Base-by-base conservation (phyloP, 2,797 vertebrate species). In the Phyllotis vaccarum region DNA sequence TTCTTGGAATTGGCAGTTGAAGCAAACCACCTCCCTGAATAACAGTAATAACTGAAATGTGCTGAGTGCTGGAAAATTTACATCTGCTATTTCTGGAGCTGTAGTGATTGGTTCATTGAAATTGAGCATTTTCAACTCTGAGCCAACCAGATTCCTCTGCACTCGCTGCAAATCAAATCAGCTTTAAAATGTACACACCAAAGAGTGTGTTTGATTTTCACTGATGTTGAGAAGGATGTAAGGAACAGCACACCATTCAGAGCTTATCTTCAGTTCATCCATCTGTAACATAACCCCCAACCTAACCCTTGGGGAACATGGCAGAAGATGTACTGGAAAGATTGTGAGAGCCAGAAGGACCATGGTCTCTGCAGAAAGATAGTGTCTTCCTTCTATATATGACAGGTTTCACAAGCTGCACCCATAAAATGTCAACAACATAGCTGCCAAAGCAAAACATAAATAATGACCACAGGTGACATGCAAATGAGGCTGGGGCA, bases 21-120 rank as follows among this genome's bases (percentile, higher is more conserved):
- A 86, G 66, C 54, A 82, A 94, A 64, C 37, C 37, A 56, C 13
- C 75, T 12, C 13, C 46, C 24, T 2, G 64, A 49, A 8, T 72
- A 31, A 58, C 3, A 76, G 21, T 79, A 91, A 68, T 9, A 62
- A 60, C 5, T 78, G 49, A 90, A 92, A 70, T 76, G 52, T 70
- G 6, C 54, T 64, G n/a, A 88, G 11, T 34, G n/a, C 5, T 64
- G 58, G 19, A 54, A 22, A 95, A 2, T 86, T 82, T 79, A 1
- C 93, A 93, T 54, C 70, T 7, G 43, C 21, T 86, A 8, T 96
- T 95, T 93, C 29, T 40, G 90, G 95, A n/a, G 31, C 21, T 76
- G 16, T 22, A 43, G 56, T 60, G 49, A 76, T 27, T 46, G 58
- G 31, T 64, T 96, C 40, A 27, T 64, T 85, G 34, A 75, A 89